Conservation (phyloP, 2,113 vertebrate species). For the Phylloscopus whistleri region DNA sequence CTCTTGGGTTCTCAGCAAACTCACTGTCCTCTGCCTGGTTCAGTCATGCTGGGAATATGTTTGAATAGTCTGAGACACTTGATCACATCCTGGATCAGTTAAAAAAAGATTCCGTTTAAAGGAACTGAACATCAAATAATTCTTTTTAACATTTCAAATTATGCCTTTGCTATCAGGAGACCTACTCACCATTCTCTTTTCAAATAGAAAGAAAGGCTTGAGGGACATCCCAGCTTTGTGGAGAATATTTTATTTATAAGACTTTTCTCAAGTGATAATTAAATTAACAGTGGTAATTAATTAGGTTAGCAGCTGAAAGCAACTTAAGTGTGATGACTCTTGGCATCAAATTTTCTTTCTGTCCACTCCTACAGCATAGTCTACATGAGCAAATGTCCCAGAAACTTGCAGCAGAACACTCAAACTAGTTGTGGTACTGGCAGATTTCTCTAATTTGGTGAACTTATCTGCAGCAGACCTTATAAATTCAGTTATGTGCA, state of each 20-base stretch:
- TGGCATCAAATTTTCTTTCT: background rate
- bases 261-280: background rate
- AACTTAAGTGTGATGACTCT: background rate
- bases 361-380: background rate
- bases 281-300: constrained; percentile 13
- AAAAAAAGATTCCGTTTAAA: background rate
- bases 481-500: background rate
- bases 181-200: background rate
- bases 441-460: background rate
- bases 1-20: background rate
- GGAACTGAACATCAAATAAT: background rate
- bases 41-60: background rate
- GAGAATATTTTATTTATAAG: constrained; percentile 16
- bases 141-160: constrained; percentile 4
- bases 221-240: background rate
- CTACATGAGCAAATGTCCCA: background rate
- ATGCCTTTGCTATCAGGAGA: constrained; percentile 12
- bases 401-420: background rate
- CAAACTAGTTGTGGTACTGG: background rate
- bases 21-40: background rate
- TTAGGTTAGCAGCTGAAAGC: background rate
- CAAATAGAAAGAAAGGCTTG: background rate
- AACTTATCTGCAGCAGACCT: background rate
- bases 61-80: background rate
- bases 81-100: background rate